These are phyloP conservation scores for Podargus strigoides DNA, from an alignment of 2,797 vertebrate species.

Conservation along the genomic window DNA sequence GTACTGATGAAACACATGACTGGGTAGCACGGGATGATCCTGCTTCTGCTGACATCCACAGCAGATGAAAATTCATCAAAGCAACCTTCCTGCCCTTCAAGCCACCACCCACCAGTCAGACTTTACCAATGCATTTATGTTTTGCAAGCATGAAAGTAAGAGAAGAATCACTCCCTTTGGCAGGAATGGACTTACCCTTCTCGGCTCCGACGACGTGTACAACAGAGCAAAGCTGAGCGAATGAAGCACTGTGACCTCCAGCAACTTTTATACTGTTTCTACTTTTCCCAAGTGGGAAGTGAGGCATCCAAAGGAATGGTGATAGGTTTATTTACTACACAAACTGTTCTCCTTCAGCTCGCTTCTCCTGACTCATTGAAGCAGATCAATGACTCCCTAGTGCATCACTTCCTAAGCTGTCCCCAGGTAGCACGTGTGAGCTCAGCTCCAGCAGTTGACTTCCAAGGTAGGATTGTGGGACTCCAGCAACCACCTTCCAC, in stretches of 20 bases:
- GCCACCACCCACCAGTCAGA: neutral
- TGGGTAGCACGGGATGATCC: fast-evolving
- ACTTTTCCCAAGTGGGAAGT: neutral
- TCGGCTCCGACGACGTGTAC: fast-evolving
- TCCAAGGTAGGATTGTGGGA: neutral
- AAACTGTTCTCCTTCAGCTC: neutral
- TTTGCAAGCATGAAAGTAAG: neutral
- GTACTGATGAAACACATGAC: no score
- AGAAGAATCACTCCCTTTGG: neutral
- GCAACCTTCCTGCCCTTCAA: neutral
- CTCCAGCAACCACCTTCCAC: neutral
- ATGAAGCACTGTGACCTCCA: neutral
- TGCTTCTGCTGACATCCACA: neutral
- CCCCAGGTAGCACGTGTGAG: neutral
- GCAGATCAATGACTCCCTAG: neutral
- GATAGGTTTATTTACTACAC: constrained; percentile 21
- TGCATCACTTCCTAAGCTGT: constrained; percentile 28
- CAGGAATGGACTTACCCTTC: neutral
- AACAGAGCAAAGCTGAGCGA: neutral
- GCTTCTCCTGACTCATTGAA: constrained; percentile 19
- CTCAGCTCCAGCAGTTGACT: fast-evolving
- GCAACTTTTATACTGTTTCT: neutral
- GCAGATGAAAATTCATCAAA: no score
- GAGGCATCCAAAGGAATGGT: constrained; percentile 43
- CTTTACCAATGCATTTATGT: neutral